phyloP scores from a whole-genome alignment of 1,140 invertebrate species.

The Apolygus lucorum region DNA sequence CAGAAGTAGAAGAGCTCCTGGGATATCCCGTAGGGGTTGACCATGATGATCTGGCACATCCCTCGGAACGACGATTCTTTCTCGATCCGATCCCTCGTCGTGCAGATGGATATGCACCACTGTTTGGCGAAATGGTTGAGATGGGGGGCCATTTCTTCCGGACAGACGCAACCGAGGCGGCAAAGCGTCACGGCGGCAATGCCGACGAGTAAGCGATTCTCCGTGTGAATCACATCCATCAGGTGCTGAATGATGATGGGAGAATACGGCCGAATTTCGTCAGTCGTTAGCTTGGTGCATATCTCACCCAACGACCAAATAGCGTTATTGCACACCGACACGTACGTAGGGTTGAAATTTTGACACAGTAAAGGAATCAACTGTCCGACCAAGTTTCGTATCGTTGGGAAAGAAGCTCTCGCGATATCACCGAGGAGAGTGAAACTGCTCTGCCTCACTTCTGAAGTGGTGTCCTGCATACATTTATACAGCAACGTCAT shows the following conservation, averaged over 20 bases:
- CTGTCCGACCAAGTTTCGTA: conserved; percentile 73
- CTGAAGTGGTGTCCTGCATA: conserved; percentile 95
- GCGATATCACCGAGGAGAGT: conserved; percentile 94
- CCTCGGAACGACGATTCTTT: conserved; percentile 18
- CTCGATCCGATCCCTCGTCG: conserved; percentile 7
- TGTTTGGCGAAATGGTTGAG: conserved; percentile 99
- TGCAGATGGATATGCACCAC: conserved; percentile 73
- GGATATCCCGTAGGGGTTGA: conserved; percentile 36
- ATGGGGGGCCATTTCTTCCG: conserved; percentile 96
- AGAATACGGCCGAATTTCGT: conserved; percentile 86
- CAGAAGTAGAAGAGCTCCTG: conserved; percentile 39
- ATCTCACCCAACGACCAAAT: conserved; percentile 99
- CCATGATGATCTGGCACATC: conserved; percentile 31
- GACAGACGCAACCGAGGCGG: conserved; percentile 99
- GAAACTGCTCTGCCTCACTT: conserved; percentile 97
- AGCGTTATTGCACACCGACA: conserved; percentile 98
- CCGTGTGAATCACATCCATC: conserved; percentile 91
- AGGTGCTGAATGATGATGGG: conserved; percentile 81
- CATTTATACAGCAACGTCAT: conserved; percentile 96
- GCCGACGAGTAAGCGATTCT: conserved; percentile 70
- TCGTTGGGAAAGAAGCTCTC: conserved; percentile 96
- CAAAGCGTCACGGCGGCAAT: conserved; percentile 98
- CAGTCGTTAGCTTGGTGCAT: conserved; percentile 91
- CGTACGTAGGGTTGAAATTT: conserved; percentile 94
- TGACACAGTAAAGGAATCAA: conserved; percentile 91